Evolutionary conservation across 2,888 invertebrate genomes (phyloP), one percentile per base, ranked within the genome.

Genomic region (Hirtodrosophila trivittata): DNA sequence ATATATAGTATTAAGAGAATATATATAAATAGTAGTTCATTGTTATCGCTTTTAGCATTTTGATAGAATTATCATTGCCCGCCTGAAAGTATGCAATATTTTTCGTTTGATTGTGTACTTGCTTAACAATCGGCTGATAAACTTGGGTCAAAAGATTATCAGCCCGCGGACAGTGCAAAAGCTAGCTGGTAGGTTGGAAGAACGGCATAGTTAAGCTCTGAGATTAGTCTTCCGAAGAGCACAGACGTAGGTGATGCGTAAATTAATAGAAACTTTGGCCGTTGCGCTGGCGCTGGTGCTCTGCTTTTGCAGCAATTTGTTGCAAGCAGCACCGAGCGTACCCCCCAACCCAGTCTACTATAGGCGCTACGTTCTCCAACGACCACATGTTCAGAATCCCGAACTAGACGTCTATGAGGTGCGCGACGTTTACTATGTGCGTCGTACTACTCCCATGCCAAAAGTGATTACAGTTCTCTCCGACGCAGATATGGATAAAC

Each of bases 401-500:
- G 63, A 80, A 6, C 18, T 66, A 12, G 82, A 76, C 18, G 37
- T 76, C 0, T 63, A 80, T 3, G 88, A 89, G 25, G 67, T 83
- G 35, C 39, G 68, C 0, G 81, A 88, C 25, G 72, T 86, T 3
- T 87, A 76, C 38, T 38, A 65, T 10, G 62, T 75, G 2, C 51
- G 49, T 1, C 72, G 68, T 1, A 67, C 72, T 10, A 69, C 65
- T 1, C 37, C 55, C 1, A 26, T 9, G 12, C 28, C 55, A 6
- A 54, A 59, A 32, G 30, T 41, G n/a, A 46, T 39, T 52, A 18
- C 30, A 0, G 26, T 26, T 0, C 14, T 88, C 8, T 65, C 62
- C 2, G 83, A 87, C 38, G 67, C 69, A 1, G 78, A 83, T 3
- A 49, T 88, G n/a, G 77, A 84, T 4, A 32, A 49, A 38, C 85